phyloP scores from a whole-genome alignment of 1,140 invertebrate species.

The Pseudomyrmex sp. region DNA sequence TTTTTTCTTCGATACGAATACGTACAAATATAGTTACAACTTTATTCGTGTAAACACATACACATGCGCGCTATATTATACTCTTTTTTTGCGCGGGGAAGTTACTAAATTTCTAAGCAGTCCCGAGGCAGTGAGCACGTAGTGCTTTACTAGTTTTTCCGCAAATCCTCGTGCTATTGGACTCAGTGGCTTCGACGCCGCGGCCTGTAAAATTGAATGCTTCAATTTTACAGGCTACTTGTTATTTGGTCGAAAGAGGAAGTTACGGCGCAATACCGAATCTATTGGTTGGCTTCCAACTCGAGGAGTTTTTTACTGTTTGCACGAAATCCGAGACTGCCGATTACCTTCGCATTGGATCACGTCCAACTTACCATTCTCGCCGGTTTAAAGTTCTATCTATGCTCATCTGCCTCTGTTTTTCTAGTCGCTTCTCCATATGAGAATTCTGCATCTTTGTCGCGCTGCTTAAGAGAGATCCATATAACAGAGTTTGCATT shows the following conservation, averaged over 20 bases:
- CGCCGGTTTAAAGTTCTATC: slow-evolving; percentile 70
- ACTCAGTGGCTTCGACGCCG: neutral
- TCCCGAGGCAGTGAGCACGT: neutral
- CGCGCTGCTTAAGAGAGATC: slow-evolving; percentile 33
- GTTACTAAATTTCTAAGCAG: slow-evolving; percentile 47
- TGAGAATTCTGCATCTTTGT: slow-evolving; percentile 50
- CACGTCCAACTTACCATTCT: slow-evolving; percentile 76
- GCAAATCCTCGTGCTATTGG: neutral
- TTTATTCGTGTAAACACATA: neutral
- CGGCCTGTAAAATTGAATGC: slow-evolving; percentile 45
- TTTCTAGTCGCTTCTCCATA: slow-evolving; percentile 56
- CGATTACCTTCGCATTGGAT: slow-evolving; percentile 77
- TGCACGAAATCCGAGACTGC: slow-evolving; percentile 71
- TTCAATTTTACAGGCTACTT: slow-evolving; percentile 73
- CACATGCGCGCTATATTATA: neutral
- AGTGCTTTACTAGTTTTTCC: neutral
- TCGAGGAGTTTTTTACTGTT: slow-evolving; percentile 73
- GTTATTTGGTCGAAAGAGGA: slow-evolving; percentile 60
- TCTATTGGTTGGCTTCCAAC: slow-evolving; percentile 76
- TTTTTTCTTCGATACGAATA: neutral
- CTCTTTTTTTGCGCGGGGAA: neutral
- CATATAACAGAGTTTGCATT: slow-evolving; percentile 63
- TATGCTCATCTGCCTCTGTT: slow-evolving; percentile 65
- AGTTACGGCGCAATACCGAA: slow-evolving; percentile 64
- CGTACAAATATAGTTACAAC: slow-evolving; percentile 10